phyloP scores from a whole-genome alignment of 2,888 invertebrate genomes.

The Lamellibrachia satsuma region DNA sequence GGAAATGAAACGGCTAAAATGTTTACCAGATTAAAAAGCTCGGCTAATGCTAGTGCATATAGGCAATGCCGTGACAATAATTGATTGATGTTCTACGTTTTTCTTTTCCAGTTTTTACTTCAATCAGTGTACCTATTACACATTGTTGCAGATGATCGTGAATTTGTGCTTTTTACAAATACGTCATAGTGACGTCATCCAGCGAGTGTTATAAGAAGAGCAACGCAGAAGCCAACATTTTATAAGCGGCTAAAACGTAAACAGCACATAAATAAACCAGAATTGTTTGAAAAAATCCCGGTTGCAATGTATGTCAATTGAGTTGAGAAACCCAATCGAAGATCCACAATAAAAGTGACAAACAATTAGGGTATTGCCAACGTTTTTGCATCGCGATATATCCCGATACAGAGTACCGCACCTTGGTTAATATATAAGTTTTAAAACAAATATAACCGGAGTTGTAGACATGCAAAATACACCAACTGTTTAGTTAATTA shows the following conservation, averaged over 20 bases:
- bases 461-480: no score
- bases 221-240: not conserved
- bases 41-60: not conserved
- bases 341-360: no score
- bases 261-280: not conserved
- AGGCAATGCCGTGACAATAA: not conserved
- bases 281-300: no score
- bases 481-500: no score
- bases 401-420: no score
- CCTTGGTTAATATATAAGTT: no score
- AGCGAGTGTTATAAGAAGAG: not conserved
- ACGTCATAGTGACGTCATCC: not conserved
- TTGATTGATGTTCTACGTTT: not conserved
- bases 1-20: not conserved
- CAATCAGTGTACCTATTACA: not conserved
- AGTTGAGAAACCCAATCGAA: no score
- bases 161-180: not conserved
- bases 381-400: no score
- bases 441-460: no score
- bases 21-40: not conserved
- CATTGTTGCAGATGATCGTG: not conserved
- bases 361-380: no score
- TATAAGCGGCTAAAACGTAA: not conserved
- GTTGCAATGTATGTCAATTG: no score
- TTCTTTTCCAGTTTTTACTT: not conserved